Conservation (phyloP, 2,888 invertebrate genomes). For the Malacosoma neustria region DNA sequence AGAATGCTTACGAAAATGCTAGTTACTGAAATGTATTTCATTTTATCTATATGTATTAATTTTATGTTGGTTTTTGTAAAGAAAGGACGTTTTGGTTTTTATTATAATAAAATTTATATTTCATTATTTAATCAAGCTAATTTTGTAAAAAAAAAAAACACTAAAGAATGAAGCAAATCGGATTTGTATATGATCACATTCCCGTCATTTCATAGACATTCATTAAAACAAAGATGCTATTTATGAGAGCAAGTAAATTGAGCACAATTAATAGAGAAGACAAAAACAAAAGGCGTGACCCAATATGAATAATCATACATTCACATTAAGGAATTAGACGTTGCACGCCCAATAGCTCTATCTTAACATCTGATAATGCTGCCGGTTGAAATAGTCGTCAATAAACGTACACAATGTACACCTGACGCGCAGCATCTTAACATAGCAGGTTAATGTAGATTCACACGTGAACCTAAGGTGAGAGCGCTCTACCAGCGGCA, state of each 20-base stretch:
- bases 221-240: constrained; percentile 4
- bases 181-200: not conserved
- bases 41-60: too few relatives aligned
- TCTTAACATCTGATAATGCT: constrained; percentile 41
- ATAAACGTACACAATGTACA: constrained; percentile 34
- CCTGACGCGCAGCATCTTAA: constrained; percentile 48
- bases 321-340: constrained; percentile 55
- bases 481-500: constrained; percentile 70
- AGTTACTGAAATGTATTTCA: too few relatives aligned
- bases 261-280: constrained; percentile 12
- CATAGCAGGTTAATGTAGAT: constrained; percentile 65
- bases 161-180: too few relatives aligned
- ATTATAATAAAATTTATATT: too few relatives aligned
- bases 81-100: too few relatives aligned
- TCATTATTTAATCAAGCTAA: too few relatives aligned
- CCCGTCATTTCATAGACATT: not conserved
- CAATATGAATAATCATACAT: constrained; percentile 51
- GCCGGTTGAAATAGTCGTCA: constrained; percentile 53
- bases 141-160: too few relatives aligned
- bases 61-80: too few relatives aligned
- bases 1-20: not conserved
- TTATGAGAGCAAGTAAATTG: constrained; percentile 7
- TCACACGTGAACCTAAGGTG: constrained; percentile 72
- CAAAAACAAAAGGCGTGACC: constrained; percentile 54
- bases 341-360: constrained; percentile 56